Evolutionary conservation across 2,113 vertebrate species (phyloP), one percentile per base, ranked within the genome.

Genomic region (Lagopus muta): DNA sequence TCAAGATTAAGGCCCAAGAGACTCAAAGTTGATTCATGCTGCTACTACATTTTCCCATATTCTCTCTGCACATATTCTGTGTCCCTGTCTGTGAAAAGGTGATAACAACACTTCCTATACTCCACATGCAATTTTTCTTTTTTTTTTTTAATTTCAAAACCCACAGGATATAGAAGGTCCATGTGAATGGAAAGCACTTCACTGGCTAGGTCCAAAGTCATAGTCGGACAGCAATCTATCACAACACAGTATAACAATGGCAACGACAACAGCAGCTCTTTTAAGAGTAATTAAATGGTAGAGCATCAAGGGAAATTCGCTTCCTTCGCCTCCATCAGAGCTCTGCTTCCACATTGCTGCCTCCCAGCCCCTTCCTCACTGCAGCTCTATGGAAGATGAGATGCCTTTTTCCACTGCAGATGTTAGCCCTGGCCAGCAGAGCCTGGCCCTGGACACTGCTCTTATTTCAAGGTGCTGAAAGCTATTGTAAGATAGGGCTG

Each of bases 381-480:
- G 47, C 62, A 92, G 58, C 50, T 78, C 66, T 7, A 16, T 47
- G 45, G 84, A 74, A 88, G 54, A 43, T 4, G 27, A 81, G 45
- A 86, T 94, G 70, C 65, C 45, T 88, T 93, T 88, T 4, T 24
- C 60, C 67, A 57, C 8, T 3, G 0, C 28, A 74, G 89, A 48
- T 7, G 4, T 2, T 16, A 89, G 73, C 30, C 82, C 62, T 86
- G 3, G 2, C 64, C 55, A 21, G 77, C 20, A 69, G 74, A 83
- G 78, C 13, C 18, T 47, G 78, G 43, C n/a, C 8, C 76, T 28
- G 36, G 7, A 60, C 50, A 77, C 61, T 27, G 70, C 86, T 94
- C 69, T 75, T 73, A 86, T 93, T 88, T 92, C 58, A 40, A 93
- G 87, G 86, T 77, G 88, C 67, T 95, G 91, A 66, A 90, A 93